These are phyloP conservation scores for Platysteira castanea DNA, from an alignment of 2,113 vertebrate species.

Conservation along the genomic window DNA sequence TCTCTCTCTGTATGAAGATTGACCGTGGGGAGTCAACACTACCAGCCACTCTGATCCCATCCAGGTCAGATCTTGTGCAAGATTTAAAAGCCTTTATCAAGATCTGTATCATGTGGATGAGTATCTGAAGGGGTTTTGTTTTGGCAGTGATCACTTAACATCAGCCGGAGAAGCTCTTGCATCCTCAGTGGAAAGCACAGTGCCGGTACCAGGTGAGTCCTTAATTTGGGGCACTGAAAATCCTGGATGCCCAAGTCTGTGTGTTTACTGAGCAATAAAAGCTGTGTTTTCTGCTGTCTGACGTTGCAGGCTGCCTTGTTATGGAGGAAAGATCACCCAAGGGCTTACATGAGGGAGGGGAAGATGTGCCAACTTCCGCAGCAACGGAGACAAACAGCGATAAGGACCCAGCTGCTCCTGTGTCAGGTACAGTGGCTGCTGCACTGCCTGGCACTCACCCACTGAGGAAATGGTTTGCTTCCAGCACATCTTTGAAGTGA, in stretches of 20 bases:
- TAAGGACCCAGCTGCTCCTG: not conserved
- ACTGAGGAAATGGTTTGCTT: not conserved
- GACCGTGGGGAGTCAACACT: not conserved
- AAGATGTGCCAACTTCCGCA: not conserved
- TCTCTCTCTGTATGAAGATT: constrained; percentile 8
- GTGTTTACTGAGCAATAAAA: not conserved
- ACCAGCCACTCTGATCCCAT: not conserved
- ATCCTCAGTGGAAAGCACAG: not conserved
- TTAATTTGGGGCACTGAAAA: not conserved
- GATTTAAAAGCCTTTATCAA: not conserved
- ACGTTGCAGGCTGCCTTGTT: not conserved
- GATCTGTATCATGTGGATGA: not conserved
- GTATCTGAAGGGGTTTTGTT: not conserved
- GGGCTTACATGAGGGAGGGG: not conserved
- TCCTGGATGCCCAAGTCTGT: not conserved
- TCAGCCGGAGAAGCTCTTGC: not conserved
- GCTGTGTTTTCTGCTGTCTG: not conserved
- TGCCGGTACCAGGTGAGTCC: constrained; percentile 25
- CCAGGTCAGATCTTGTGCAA: constrained; percentile 57
- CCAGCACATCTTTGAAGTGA: not conserved
- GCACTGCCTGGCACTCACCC: rapidly evolving
- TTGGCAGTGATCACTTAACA: constrained; percentile 28
- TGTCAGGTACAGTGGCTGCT: not conserved
- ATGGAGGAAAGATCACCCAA: not conserved
- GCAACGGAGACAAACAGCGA: not conserved